Base-by-base conservation (phyloP, 2,888 invertebrate genomes). In the Caradrina kadenii region DNA sequence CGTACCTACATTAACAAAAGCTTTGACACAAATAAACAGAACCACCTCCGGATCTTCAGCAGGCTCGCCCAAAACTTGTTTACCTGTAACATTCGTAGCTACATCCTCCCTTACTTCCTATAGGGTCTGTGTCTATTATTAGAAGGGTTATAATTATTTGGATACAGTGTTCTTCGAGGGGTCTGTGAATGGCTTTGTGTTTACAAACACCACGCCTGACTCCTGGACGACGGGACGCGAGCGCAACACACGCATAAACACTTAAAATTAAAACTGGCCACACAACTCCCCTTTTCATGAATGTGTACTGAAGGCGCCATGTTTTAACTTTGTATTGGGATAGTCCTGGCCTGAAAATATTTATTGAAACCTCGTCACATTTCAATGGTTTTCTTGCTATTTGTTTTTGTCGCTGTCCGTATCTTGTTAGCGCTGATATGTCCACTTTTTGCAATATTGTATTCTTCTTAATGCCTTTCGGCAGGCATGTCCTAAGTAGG, bases 141-240 rank as follows among this genome's bases (percentile, higher is more conserved):
- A 81, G 85, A 81, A 73, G 67, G 73, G 83, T 85, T 85, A 84
- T 82, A 83, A 84, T 82, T 79, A 79, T 61, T 62, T 52, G 48
- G 66, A 65, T 79, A 72, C 69, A 79, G 76, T 67, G 76, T 73
- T 74, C 68, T 73, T 76, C 68, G 76, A 76, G 80, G 83, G 76
- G 78, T 80, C 80, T 79, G 92, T 92, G 93, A 90, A 89, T 90
- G 90, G 83, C 82, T 86, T 89, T 89, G 91, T 95, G 94, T 95
- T 95, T 95, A 95, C 95, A 93, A 95, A 95, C 95, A 95, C 88
- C 87, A 88, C 90, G 93, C 91, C 89, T 91, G 88, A 90, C 88
- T 87, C 63, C 71, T 69, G 67, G 69, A 69, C 63, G 60, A 48
- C 69, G 56, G 45, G 53, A 89, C 91, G 89, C 90, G 22, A 87